phyloP scores from a whole-genome alignment of 2,797 vertebrate species.

The Microctenopoma steveboyesi region DNA sequence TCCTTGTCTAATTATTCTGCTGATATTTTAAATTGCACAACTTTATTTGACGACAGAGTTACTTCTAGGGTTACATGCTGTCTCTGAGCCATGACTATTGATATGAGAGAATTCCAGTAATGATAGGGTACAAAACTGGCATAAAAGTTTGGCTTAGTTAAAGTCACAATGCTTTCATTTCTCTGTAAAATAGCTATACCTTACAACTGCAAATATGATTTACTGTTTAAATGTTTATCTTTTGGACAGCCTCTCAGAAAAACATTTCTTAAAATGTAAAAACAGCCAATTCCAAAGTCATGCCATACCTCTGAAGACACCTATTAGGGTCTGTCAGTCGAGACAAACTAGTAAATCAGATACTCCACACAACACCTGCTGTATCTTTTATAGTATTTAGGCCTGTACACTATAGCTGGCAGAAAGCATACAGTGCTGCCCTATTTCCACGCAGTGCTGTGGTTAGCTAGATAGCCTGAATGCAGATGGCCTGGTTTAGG shows the following conservation, averaged over 20 bases:
- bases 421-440: slow-evolving; percentile 46
- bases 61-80: slow-evolving; percentile 11
- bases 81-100: slow-evolving; percentile 35
- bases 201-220: slow-evolving; percentile 44
- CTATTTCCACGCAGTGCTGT: slow-evolving; percentile 55
- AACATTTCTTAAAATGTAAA: slow-evolving; percentile 4
- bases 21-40: slow-evolving; percentile 29
- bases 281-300: neutral
- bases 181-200: slow-evolving; percentile 43
- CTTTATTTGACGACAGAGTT: slow-evolving; percentile 11
- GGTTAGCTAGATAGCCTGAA: slow-evolving; percentile 57
- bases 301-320: neutral
- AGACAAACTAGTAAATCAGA: slow-evolving; percentile 29
- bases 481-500: slow-evolving; percentile 63
- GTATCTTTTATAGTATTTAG: slow-evolving; percentile 40
- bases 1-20: slow-evolving; percentile 32
- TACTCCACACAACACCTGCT: slow-evolving; percentile 40
- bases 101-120: slow-evolving; percentile 36
- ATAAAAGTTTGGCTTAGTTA: slow-evolving; percentile 40
- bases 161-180: slow-evolving; percentile 43
- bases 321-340: neutral
- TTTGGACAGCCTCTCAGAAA: slow-evolving; percentile 34
- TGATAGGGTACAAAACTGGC: slow-evolving; percentile 36
- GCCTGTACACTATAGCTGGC: slow-evolving; percentile 24
- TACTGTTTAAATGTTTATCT: slow-evolving; percentile 47